These are phyloP conservation scores for Salvelinus alpinus DNA, from an alignment of 2,113 vertebrate genomes.

Conservation along the genomic window DNA sequence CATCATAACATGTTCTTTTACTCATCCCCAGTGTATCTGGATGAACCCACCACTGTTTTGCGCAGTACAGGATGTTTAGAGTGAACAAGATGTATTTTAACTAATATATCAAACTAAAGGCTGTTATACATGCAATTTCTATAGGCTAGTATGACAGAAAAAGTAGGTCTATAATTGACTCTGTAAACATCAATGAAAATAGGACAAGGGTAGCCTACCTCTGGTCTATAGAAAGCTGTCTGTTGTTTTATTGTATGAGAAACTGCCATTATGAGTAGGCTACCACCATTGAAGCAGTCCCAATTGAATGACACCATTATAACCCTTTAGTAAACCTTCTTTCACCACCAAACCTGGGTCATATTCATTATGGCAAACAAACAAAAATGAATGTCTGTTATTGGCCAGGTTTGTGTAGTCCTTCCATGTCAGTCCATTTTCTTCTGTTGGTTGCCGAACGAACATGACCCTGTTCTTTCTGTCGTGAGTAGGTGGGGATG, in stretches of 20 bases:
- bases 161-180: too few species aligned
- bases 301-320: background rate
- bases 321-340: background rate
- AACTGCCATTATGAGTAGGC: constrained; percentile 10
- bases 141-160: too few species aligned
- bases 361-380: too few species aligned
- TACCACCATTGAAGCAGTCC: background rate
- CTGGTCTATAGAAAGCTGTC: constrained; percentile 51
- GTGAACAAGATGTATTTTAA: too few species aligned
- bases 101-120: too few species aligned
- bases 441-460: background rate
- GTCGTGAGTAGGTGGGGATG: constrained; percentile 83
- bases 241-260: constrained; percentile 39
- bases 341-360: background rate
- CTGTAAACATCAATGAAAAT: constrained; percentile 3
- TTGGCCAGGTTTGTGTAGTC: background rate
- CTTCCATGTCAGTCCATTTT: background rate
- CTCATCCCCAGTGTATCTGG: too few species aligned
- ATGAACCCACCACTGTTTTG: too few species aligned
- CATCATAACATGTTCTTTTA: too few species aligned
- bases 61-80: too few species aligned
- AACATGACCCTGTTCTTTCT: constrained; percentile 2
- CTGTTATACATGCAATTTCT: too few species aligned
- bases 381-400: background rate
- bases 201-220: constrained; percentile 18